phyloP scores from a whole-genome alignment of 1,140 invertebrate genomes.

The Tetramorium alpestre region DNA sequence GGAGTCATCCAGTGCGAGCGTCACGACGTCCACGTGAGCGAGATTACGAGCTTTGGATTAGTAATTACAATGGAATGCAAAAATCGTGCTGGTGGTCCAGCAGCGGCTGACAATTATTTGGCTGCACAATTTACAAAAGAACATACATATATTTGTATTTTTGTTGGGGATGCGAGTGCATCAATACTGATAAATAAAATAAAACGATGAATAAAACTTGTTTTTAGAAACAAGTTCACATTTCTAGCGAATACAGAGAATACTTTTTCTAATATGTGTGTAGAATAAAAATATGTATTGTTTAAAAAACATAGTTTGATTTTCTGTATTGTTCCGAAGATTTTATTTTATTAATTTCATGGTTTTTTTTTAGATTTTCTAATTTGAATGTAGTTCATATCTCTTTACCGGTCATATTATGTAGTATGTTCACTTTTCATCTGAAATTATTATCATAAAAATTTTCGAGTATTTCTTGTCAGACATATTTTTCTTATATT shows the following conservation, averaged over 20 bases:
- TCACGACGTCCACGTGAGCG: conserved; percentile 44
- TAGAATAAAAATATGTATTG: too few species aligned
- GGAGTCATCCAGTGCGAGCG: conserved; percentile 16
- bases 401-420: too few species aligned
- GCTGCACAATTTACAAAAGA: background rate
- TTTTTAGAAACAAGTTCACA: background rate
- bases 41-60: conserved; percentile 50
- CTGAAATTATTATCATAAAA: too few species aligned
- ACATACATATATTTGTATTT: background rate
- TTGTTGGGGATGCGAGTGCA: background rate
- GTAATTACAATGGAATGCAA: conserved; percentile 68
- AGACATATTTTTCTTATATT: too few species aligned
- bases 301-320: too few species aligned
- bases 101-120: conserved; percentile 48
- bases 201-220: conserved; percentile 11
- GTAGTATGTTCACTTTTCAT: too few species aligned
- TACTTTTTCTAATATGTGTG: background rate
- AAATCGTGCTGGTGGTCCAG: conserved; percentile 20
- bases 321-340: too few species aligned
- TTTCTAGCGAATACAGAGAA: background rate
- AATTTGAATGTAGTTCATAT: too few species aligned
- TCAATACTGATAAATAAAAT: background rate
- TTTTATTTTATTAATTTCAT: too few species aligned
- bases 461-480: too few species aligned
- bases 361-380: too few species aligned